Evolutionary conservation across 2,888 invertebrate genomes (phyloP), one percentile per base, ranked within the genome.

Genomic region (Tridacna crocea): DNA sequence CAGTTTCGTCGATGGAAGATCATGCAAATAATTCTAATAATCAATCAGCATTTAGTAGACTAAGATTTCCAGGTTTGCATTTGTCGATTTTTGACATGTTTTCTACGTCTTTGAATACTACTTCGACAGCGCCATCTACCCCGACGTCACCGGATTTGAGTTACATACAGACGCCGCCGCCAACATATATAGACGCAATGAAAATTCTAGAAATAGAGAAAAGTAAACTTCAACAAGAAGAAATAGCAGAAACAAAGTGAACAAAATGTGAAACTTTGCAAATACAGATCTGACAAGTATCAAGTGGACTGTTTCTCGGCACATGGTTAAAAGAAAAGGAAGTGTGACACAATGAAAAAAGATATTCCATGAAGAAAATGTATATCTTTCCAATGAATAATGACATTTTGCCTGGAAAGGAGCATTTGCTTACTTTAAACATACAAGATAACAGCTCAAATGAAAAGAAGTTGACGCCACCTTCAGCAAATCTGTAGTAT

Each of bases 161-260:
- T 48, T 82, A 78, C 46, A 70, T 81, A 22, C 83, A 77, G 46
- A 85, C 85, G 19, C 85, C 85, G 3, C 85, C 85, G 27, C 85
- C 85, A 0, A 63, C 80, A 0, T 85, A 85, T 48, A 61, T 72
- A 27, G 85, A 85, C 46, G 85, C 83, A 12, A 36, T 85, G 22
- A 60, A 73, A 11, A 77, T 83, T 61, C 48, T 85, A 24, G 82
- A 80, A 60, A 24, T 27, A 13, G 74, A 61, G 47, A 60, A 47
- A 36, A 61, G 17, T 22, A 60, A 47, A 12, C 13, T 15, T 13
- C 60, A 24, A 15, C 24, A 10, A 15, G 27, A 27, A 13, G 26
- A 27, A 10, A 8, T 27, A 19, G 66, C 0, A 10, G 36, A 66
- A 27, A 36, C 36, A 2, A 36, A 36, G 36, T 36, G 36, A 36